Evolutionary conservation across 2,797 vertebrate genomes (phyloP), one percentile per base, ranked within the genome.

Genomic region (Lycodopsis pacificus): DNA sequence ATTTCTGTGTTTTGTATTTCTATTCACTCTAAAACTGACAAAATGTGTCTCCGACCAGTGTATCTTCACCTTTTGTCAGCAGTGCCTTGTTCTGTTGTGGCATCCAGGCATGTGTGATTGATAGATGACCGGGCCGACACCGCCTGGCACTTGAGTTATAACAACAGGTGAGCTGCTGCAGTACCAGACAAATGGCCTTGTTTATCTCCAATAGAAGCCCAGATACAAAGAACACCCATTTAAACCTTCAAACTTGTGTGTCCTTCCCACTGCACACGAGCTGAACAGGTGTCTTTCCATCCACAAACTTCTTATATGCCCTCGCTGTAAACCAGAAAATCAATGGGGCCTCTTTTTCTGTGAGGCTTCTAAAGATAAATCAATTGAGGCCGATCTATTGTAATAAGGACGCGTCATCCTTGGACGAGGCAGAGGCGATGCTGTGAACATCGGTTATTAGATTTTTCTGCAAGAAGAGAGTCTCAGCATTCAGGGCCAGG

Each of bases 301-400:
- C 19, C 48, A 17, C 54, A 71, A 77, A 86, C 82, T 77, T 73
- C 78, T 86, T 59, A 57, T 69, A 81, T 58, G 69, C 53, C 62
- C 79, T 74, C 42, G 9, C 73, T 79, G 44, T 73, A 74, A 88
- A 91, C 79, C 71, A 76, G 67, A 86, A 91, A 92, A 91, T 94
- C 91, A 80, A 88, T 91, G 25, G 2, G 46, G 51, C 34, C 76
- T 86, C 77, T 78, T 89, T 69, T 71, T 49, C 77, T 66, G 71
- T 0, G 22, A 54, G 57, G 86, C 75, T 81, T 71, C 79, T 84
- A 78, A 91, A 87, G 84, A 83, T 82, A 76, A 91, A 93, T 94
- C 92, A 89, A 91, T 94, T 69, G 65, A 67, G 71, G 81, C 72
- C 63, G 62, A 92, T 91, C 86, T 82, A 83, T 88, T 91, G 88